Conservation (phyloP, 2,113 vertebrate species). For the Peromyscus maniculatus region DNA sequence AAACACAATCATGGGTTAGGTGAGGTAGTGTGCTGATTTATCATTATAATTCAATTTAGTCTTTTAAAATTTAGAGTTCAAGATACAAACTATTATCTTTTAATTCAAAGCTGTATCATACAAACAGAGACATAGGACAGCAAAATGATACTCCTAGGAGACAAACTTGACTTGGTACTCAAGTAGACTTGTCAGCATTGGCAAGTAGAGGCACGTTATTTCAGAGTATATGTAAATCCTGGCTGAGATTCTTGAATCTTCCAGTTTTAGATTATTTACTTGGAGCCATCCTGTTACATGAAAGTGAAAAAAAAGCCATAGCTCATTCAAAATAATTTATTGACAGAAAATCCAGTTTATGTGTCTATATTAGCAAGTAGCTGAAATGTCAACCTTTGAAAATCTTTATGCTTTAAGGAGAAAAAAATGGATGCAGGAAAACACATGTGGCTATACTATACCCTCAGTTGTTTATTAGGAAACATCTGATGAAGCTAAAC, state of each 20-base stretch:
- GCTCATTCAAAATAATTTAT: slow-evolving; percentile 56
- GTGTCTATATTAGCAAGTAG: slow-evolving; percentile 62
- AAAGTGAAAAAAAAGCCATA: slow-evolving; percentile 9
- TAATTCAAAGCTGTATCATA: not conserved
- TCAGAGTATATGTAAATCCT: not conserved
- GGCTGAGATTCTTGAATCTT: not conserved
- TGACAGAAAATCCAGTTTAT: slow-evolving; percentile 43
- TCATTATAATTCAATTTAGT: not conserved
- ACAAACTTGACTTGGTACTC: not conserved
- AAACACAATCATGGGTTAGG: not conserved
- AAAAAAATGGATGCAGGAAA: slow-evolving; percentile 43
- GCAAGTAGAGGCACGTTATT: not conserved
- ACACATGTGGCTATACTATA: slow-evolving; percentile 46
- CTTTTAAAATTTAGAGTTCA: not conserved
- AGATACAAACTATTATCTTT: not conserved
- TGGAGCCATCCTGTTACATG: not conserved
- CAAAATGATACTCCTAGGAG: not conserved
- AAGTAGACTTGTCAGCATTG: slow-evolving; percentile 2
- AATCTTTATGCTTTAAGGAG: slow-evolving; percentile 17
- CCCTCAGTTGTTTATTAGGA: slow-evolving; percentile 62
- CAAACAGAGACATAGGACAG: not conserved
- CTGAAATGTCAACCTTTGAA: slow-evolving; percentile 67
- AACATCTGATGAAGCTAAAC: slow-evolving; percentile 63
- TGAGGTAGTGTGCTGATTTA: not conserved
- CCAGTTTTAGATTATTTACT: slow-evolving; percentile 40